Evolutionary conservation across 2,797 vertebrate genomes (phyloP).

Genomic region (Thaleichthys pacificus): DNA sequence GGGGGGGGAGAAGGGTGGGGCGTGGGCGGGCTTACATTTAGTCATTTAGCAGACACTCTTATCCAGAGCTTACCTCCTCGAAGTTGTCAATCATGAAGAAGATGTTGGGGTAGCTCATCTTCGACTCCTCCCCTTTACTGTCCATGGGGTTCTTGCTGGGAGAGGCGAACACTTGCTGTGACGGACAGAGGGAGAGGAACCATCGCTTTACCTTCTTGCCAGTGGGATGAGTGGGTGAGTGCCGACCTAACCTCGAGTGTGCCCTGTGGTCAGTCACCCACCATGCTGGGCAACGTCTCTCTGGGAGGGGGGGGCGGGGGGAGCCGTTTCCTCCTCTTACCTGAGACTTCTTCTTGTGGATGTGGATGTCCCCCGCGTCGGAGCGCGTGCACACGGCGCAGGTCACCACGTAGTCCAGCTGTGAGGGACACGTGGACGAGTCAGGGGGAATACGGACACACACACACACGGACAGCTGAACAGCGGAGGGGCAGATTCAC

Average conservation of each 20-base stretch:
- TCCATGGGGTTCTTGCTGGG: conserved; percentile 99
- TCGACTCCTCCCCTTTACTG: conserved; percentile 97
- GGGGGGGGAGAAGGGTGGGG: not conserved
- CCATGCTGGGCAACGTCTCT: no score
- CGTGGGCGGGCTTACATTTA: no score
- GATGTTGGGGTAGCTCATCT: conserved; percentile 99
- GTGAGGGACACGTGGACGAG: conserved; percentile 49
- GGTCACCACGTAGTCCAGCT: conserved; percentile 97
- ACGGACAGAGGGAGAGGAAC: conserved; percentile 4
- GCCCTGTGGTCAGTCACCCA: no score
- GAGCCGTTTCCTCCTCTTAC: conserved; percentile 62
- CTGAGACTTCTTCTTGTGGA: conserved; percentile 97
- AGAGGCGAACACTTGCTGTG: conserved; percentile 95
- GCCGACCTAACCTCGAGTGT: not conserved
- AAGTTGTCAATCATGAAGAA: conserved; percentile 99
- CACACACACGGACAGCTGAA: not conserved
- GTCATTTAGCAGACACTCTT: no score
- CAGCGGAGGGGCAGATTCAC: not conserved
- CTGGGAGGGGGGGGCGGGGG: not conserved
- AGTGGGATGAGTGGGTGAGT: not conserved
- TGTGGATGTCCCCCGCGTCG: conserved; percentile 94
- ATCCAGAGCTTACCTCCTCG: conserved; percentile 92
- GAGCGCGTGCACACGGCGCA: conserved; percentile 96
- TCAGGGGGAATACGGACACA: not conserved
- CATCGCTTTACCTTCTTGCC: not conserved